Conservation (phyloP, 2,888 invertebrate species). For the Chydorus sphaericus region DNA sequence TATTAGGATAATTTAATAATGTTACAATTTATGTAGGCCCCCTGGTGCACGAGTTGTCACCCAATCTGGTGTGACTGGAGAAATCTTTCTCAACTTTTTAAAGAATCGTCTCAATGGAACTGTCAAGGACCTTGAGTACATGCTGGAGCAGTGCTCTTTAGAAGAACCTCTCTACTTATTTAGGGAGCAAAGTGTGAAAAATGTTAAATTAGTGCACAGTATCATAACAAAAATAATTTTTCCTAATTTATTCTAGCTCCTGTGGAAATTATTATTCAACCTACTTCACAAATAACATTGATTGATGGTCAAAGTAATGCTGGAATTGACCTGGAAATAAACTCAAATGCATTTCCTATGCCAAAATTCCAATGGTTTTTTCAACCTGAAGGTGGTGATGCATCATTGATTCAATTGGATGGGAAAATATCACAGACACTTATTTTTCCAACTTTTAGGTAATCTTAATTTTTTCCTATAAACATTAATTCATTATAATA, state of each 20-base stretch:
- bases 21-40: too few species aligned
- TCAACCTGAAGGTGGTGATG: too few species aligned
- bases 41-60: background rate
- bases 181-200: background rate
- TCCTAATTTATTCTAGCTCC: background rate
- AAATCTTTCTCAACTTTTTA: too few species aligned
- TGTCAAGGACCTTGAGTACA: background rate
- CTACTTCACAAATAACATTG: background rate
- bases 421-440: background rate
- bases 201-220: too few species aligned
- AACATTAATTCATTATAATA: background rate
- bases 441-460: background rate
- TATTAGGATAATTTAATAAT: too few species aligned
- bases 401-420: background rate
- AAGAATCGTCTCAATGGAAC: too few species aligned
- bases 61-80: too few species aligned
- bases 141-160: background rate
- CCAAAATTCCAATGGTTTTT: background rate
- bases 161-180: background rate
- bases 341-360: background rate
- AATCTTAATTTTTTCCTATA: background rate
- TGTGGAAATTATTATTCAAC: background rate
- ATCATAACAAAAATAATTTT: too few species aligned
- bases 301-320: background rate
- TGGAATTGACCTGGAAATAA: background rate